Conservation (phyloP, 2,113 vertebrate genomes). For the Oenanthe oenanthe region DNA sequence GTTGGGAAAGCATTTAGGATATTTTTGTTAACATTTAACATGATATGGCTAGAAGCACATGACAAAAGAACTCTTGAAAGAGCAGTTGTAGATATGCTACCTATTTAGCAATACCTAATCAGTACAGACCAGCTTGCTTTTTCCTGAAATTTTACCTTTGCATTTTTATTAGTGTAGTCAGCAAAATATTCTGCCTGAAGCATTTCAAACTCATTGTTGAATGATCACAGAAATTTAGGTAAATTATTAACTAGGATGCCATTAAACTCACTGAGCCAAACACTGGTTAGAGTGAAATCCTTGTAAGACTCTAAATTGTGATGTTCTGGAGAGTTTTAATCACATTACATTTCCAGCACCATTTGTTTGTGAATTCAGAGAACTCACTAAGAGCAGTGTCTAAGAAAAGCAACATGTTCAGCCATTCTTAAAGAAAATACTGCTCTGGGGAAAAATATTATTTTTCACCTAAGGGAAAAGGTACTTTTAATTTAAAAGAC, state of each 20-base stretch:
- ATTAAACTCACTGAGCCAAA: neutral
- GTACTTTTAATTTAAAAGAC: neutral
- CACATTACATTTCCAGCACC: neutral
- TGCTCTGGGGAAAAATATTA: neutral
- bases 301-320: neutral
- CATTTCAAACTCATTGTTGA: neutral
- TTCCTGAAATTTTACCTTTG: neutral
- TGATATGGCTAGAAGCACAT: neutral
- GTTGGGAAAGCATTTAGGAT: neutral
- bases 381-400: neutral
- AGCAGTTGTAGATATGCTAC: neutral
- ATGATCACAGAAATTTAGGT: neutral
- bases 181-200: neutral
- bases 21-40: constrained; percentile 6
- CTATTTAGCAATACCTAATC: neutral
- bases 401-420: neutral
- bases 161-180: neutral
- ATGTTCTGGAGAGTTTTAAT: neutral
- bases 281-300: neutral
- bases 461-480: neutral
- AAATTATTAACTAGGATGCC: neutral
- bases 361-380: neutral
- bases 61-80: neutral
- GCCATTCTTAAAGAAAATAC: neutral
- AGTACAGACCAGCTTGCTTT: neutral